These are phyloP conservation scores for Diadumene lineata DNA, from an alignment of 92 coral and sea anemone genomes.

Conservation along the genomic window DNA sequence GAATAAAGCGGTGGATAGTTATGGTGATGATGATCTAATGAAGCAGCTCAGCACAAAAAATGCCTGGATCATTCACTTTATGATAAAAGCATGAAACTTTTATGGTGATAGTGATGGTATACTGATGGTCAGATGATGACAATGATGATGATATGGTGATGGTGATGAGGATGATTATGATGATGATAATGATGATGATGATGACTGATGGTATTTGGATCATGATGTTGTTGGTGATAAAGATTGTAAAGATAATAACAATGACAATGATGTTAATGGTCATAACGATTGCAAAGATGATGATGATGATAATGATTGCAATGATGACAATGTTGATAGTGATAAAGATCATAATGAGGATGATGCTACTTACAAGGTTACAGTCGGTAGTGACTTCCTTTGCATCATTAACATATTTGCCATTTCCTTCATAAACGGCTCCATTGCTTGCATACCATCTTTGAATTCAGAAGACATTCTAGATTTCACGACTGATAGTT, in stretches of 20 bases:
- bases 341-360: neutral
- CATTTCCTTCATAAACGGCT: conserved; percentile 66
- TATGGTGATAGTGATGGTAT: neutral
- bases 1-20: too few relatives aligned
- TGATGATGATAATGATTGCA: neutral
- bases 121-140: neutral
- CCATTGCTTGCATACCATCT: conserved; percentile 56
- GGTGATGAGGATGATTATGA: neutral
- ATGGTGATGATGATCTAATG: too few relatives aligned
- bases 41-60: too few relatives aligned
- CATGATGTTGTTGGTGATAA: neutral
- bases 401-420: conserved; percentile 52
- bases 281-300: neutral
- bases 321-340: neutral
- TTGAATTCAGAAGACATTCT: conserved; percentile 45
- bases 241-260: neutral
- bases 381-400: conserved; percentile 51
- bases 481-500: conserved; percentile 13
- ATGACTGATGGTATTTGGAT: neutral
- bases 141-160: neutral
- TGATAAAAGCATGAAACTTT: too few relatives aligned
- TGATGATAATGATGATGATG: neutral
- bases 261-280: neutral
- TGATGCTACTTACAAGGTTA: conserved; percentile 47
- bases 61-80: too few relatives aligned